A percentile compares a stretch with the other conserved stretches of the same genome.
Conservation (phyloP, 2,113 vertebrate species). For the Oreocharis arfaki region DNA sequence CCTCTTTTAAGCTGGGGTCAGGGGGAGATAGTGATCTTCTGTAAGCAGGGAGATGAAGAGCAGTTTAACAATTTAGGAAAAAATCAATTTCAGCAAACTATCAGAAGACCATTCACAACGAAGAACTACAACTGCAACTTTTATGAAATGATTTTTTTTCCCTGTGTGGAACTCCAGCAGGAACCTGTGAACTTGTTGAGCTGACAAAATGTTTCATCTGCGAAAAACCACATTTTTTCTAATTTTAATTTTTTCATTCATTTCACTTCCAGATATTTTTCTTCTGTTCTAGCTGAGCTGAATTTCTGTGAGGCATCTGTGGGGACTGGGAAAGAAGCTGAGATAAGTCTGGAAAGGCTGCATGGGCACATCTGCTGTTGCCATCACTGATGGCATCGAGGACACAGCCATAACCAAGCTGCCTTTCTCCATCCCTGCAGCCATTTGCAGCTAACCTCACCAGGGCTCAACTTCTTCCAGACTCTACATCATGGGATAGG, state of each 20-base stretch:
- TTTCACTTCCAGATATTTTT: not conserved
- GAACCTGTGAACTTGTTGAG: not conserved
- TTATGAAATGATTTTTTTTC: not conserved
- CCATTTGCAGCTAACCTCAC: not conserved
- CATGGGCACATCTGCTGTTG: not conserved
- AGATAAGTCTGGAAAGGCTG: not conserved
- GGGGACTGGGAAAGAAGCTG: not conserved
- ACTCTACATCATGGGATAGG: rapidly evolving
- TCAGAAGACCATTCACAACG: not conserved
- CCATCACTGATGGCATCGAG: not conserved
- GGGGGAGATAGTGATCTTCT: not conserved
- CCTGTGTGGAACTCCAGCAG: not conserved
- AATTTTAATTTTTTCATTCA: not conserved
- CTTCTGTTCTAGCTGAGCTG: not conserved
- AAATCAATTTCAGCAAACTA: not conserved
- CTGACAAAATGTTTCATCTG: not conserved
- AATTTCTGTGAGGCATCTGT: not conserved
- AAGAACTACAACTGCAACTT: not conserved
- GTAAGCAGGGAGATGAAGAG: not conserved
- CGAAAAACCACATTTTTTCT: not conserved
- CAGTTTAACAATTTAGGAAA: not conserved
- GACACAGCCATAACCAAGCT: not conserved
- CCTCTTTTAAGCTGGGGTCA: not conserved
- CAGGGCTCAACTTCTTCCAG: not conserved
- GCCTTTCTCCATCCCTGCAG: not conserved